Evolutionary conservation across 2,888 invertebrate species (phyloP).

Genomic region (Teleogryllus oceanicus): DNA sequence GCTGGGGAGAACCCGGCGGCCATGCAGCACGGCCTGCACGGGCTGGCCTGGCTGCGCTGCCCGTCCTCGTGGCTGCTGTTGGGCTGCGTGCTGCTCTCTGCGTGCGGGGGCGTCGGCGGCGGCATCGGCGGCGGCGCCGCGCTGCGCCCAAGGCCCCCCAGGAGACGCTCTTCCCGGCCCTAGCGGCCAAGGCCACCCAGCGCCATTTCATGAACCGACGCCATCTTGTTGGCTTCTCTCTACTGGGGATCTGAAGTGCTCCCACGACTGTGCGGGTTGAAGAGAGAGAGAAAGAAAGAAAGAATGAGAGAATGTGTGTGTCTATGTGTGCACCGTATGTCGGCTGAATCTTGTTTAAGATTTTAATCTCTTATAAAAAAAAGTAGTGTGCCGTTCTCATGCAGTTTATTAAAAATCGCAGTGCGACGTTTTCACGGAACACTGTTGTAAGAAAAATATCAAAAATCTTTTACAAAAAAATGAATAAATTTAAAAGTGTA

Average conservation of each 20-base stretch:
- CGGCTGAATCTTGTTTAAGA: not conserved
- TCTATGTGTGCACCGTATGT: not conserved
- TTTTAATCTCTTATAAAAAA: not conserved
- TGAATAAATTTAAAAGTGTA: not conserved
- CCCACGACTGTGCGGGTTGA: too few relatives aligned
- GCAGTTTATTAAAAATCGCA: not conserved
- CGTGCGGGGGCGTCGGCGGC: not conserved
- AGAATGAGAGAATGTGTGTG: too few relatives aligned
- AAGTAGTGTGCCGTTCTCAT: not conserved
- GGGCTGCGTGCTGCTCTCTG: constrained; percentile 35
- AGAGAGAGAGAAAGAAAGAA: too few relatives aligned
- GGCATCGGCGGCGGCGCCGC: not conserved
- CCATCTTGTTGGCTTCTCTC: too few relatives aligned
- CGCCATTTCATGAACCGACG: too few relatives aligned
- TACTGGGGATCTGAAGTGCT: too few relatives aligned
- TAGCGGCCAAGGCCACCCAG: not conserved
- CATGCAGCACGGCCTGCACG: constrained; percentile 61
- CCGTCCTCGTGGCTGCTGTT: constrained; percentile 42
- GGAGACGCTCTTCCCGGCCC: not conserved
- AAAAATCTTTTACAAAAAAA: not conserved
- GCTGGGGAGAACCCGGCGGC: constrained; percentile 78
- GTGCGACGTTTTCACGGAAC: not conserved
- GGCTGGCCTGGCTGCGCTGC: constrained; percentile 42
- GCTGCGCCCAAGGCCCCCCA: not conserved
- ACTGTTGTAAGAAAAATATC: not conserved